Conservation (phyloP, 2,797 vertebrate genomes). For the Triplophysa bombifrons region DNA sequence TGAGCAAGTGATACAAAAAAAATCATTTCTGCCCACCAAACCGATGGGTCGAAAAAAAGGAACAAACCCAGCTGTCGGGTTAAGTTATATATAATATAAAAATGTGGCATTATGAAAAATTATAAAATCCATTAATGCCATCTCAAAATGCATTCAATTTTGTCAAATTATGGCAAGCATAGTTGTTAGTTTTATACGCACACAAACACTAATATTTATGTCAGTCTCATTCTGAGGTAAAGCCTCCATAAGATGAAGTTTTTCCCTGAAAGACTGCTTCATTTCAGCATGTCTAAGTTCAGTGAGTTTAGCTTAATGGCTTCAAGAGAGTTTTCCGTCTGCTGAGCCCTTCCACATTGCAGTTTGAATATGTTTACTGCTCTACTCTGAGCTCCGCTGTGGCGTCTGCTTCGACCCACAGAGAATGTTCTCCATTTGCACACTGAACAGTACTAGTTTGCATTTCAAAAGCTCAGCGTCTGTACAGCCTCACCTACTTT, state of each 20-base stretch:
- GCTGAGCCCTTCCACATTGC: slow-evolving; percentile 8
- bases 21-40: too few relatives aligned
- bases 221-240: neutral
- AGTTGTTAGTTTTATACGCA: too few relatives aligned
- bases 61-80: too few relatives aligned
- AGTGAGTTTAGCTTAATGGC: slow-evolving; percentile 10
- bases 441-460: slow-evolving; percentile 12
- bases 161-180: too few relatives aligned
- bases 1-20: too few relatives aligned
- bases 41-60: too few relatives aligned
- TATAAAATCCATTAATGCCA: neutral
- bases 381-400: slow-evolving; percentile 4
- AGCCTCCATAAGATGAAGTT: neutral
- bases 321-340: slow-evolving; percentile 2
- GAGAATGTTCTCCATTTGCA: slow-evolving; percentile 28
- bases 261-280: slow-evolving; percentile 5
- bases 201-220: neutral
- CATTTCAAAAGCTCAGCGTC: slow-evolving; percentile 35
- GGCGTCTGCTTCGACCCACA: slow-evolving; percentile 15
- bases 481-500: slow-evolving; percentile 18
- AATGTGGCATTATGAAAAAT: too few relatives aligned
- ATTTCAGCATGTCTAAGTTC: neutral
- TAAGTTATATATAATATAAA: too few relatives aligned
- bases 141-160: neutral
- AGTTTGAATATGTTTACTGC: slow-evolving; percentile 25